Evolutionary conservation across 2,113 vertebrate species (phyloP).

Genomic region (Mugil cephalus): DNA sequence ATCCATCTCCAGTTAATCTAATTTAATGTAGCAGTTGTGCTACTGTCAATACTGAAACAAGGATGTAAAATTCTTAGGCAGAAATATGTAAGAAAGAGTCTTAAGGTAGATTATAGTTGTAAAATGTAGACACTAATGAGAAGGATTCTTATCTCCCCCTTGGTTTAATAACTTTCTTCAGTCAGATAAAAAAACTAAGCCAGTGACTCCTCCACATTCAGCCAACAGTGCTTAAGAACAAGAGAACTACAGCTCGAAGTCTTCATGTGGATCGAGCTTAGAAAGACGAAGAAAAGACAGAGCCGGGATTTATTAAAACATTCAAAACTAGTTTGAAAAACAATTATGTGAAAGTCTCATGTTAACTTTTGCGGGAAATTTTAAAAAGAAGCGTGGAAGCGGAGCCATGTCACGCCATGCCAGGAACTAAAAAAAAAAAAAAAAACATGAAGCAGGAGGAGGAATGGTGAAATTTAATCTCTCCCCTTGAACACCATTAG

Average conservation of each 20-base stretch:
- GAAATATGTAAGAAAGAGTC: conserved; percentile 9
- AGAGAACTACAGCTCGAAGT: conserved; percentile 42
- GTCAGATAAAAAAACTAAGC: conserved; percentile 45
- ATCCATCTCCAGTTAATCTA: background rate
- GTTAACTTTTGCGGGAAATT: too few species aligned
- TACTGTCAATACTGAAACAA: background rate
- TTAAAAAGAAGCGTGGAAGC: too few species aligned
- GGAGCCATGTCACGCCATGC: background rate
- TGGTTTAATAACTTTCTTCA: conserved; percentile 46
- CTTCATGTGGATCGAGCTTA: conserved; percentile 30
- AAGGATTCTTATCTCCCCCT: conserved; percentile 30
- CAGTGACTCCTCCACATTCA: conserved; percentile 46
- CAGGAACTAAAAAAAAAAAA: background rate
- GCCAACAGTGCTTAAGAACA: conserved; percentile 23
- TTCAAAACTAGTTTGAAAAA: background rate
- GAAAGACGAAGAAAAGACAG: background rate
- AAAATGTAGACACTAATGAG: conserved; percentile 25
- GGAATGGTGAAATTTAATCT: background rate
- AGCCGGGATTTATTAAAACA: conserved; percentile 1
- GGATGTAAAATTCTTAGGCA: background rate
- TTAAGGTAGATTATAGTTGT: conserved; percentile 13
- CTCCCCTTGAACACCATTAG: background rate
- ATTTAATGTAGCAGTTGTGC: background rate
- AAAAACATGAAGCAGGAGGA: too few species aligned
- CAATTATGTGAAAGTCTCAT: conserved; percentile 17